Evolutionary conservation across 2,888 invertebrate species (phyloP).

Genomic region (Lottia gigantea): DNA sequence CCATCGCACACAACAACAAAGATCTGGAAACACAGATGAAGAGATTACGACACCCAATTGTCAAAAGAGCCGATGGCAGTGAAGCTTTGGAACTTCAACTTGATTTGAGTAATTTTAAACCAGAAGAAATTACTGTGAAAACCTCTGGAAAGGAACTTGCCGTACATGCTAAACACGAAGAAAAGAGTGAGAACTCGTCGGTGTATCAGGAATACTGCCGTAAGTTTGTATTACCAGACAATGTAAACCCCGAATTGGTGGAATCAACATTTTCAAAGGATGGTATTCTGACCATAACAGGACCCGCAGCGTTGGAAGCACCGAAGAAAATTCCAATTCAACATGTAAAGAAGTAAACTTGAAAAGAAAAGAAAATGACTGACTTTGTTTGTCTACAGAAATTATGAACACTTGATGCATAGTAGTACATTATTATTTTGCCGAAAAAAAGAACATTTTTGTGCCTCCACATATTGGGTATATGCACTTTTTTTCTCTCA

Average conservation of each 20-base stretch:
- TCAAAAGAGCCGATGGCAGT: conserved; percentile 24
- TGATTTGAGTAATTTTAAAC: conserved; percentile 94
- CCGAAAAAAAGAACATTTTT: no score
- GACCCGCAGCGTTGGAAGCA: conserved; percentile 73
- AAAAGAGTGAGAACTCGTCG: conserved; percentile 95
- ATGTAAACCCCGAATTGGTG: conserved; percentile 95
- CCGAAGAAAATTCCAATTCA: conserved; percentile 13
- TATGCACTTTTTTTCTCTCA: no score
- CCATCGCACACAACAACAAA: conserved; percentile 13
- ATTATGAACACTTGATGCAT: no score
- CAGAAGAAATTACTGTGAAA: conserved; percentile 96
- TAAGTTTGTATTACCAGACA: conserved; percentile 95
- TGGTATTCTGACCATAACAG: conserved; percentile 95
- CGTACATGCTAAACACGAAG: conserved; percentile 97
- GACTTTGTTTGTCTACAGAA: no score
- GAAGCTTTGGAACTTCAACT: conserved; percentile 64
- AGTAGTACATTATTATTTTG: no score
- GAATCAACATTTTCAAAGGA: conserved; percentile 95
- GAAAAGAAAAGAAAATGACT: no score
- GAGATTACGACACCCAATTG: conserved; percentile 20
- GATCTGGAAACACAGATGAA: conserved; percentile 18
- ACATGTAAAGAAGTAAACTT: neutral
- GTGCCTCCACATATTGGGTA: no score
- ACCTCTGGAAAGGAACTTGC: conserved; percentile 94
- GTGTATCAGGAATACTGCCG: conserved; percentile 98